Evolutionary conservation across 2,797 vertebrate genomes (phyloP), one percentile per base, ranked within the genome.

Genomic region (Lepus oiostolus): DNA sequence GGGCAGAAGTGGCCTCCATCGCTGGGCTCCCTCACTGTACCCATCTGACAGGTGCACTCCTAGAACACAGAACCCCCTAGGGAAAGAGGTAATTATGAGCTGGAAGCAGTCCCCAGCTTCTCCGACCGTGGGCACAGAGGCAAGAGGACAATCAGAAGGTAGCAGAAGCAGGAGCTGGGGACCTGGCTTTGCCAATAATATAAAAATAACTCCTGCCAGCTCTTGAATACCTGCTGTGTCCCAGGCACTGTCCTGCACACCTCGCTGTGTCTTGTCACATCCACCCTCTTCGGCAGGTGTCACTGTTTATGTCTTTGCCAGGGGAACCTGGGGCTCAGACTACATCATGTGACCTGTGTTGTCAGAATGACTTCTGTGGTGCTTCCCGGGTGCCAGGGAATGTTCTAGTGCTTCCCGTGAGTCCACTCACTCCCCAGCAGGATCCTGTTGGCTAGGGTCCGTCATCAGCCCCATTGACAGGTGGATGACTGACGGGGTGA

Each of bases 101-200:
- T 75, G 85, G 96, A 95, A 95, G 94, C 94, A 91, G 94, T 90
- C 93, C 89, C 96, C 97, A 92, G 96, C 97, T 86, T 93, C 91
- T 92, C 42, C 75, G 0, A 3, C 74, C 76, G 97, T 94, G 94
- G 93, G 71, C 82, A 21, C 54, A 58, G 54, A 58, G 54, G 54
- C 54, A 58, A 58, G 54, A 58, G 19, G 14, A 5, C 19, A 58
- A 58, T 58, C 54, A 58, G 54, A 16, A 96, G 96, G 38, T 91
- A 96, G 95, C 92, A 96, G 94, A 95, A 97, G 96, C 98, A 98
- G 98, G 98, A 98, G 98, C 98, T 98, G 98, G 98, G 98, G 97
- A 97, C 98, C 96, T 98, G 97, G 97, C 98, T 99, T 38, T 54
- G 71, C 91, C 81, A 47, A 52, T 67, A 4, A 30, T 17, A 11